Evolutionary conservation across 2,888 invertebrate species (phyloP).

Genomic region (Lithophane ornitopus): DNA sequence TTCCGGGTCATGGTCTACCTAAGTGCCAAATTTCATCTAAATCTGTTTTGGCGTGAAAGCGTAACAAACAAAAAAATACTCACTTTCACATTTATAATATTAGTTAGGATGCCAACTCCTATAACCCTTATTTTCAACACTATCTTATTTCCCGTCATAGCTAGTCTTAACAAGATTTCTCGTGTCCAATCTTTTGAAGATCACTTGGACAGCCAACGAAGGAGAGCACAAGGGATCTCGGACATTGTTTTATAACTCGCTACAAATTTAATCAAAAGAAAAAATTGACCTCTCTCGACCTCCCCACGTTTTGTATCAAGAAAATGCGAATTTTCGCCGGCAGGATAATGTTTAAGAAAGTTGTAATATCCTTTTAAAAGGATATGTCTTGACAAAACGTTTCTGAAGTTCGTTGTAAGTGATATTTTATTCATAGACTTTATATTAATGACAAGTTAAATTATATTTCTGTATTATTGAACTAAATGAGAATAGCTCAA

Average conservation of each 20-base stretch:
- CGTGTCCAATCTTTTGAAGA: slow-evolving; percentile 56
- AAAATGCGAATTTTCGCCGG: slow-evolving; percentile 32
- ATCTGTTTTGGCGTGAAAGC: too few species aligned
- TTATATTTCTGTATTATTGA: background rate
- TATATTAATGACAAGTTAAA: background rate
- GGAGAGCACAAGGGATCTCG: slow-evolving; percentile 33
- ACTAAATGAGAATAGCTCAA: background rate
- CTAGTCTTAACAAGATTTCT: slow-evolving; percentile 42
- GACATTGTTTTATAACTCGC: slow-evolving; percentile 52
- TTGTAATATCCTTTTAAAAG: slow-evolving; percentile 40
- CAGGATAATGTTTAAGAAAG: slow-evolving; percentile 20
- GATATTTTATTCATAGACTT: slow-evolving; percentile 36
- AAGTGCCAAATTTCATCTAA: too few species aligned
- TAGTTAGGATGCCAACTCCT: background rate
- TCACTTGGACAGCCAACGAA: slow-evolving; percentile 42
- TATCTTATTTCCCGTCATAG: slow-evolving; percentile 28
- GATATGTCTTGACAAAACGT: slow-evolving; percentile 42
- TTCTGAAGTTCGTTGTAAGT: slow-evolving; percentile 21
- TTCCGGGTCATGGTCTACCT: too few species aligned
- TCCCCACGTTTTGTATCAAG: slow-evolving; percentile 22
- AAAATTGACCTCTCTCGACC: slow-evolving; percentile 52
- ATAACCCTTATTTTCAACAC: slow-evolving; percentile 10
- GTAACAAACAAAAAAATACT: too few species aligned
- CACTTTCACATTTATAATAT: too few species aligned
- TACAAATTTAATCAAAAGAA: slow-evolving; percentile 62